A percentile compares a stretch with the other conserved stretches of the same genome.
These are phyloP conservation scores for Eupithecia pulchellata DNA, from an alignment of 2,888 invertebrate species.

Conservation along the genomic window DNA sequence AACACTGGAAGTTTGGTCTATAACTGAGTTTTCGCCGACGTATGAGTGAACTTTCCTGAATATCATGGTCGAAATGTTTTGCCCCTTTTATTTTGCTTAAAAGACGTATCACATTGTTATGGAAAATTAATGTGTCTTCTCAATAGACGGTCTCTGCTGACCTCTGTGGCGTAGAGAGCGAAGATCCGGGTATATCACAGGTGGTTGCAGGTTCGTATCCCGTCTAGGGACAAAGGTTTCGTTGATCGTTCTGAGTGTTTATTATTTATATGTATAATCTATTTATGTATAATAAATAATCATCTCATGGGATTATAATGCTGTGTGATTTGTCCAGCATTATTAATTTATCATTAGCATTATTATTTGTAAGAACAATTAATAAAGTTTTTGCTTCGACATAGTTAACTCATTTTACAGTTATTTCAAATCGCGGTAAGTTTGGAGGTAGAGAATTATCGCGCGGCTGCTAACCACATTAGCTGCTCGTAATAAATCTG, in stretches of 20 bases:
- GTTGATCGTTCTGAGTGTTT: too few relatives aligned
- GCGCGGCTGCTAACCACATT: conserved; percentile 2
- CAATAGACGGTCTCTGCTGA: neutral
- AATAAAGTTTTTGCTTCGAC: neutral
- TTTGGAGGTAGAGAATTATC: conserved; percentile 1
- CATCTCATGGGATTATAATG: too few relatives aligned
- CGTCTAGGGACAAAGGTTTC: too few relatives aligned
- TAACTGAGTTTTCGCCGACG: conserved; percentile 25
- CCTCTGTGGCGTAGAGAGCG: neutral
- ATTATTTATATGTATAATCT: too few relatives aligned
- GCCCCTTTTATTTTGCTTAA: neutral
- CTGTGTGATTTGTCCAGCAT: neutral
- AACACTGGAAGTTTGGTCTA: conserved; percentile 11
- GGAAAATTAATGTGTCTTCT: neutral
- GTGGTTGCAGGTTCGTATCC: neutral
- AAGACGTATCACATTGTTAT: neutral
- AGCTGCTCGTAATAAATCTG: conserved; percentile 1
- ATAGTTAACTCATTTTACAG: neutral
- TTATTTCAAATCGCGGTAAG: neutral
- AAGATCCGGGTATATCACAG: too few relatives aligned
- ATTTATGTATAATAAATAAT: too few relatives aligned
- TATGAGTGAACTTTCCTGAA: conserved; percentile 11
- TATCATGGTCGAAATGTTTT: neutral
- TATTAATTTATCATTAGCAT: neutral
- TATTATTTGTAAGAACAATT: neutral